Conservation (phyloP, 2,888 invertebrate genomes). For the Brachyptera risi region DNA sequence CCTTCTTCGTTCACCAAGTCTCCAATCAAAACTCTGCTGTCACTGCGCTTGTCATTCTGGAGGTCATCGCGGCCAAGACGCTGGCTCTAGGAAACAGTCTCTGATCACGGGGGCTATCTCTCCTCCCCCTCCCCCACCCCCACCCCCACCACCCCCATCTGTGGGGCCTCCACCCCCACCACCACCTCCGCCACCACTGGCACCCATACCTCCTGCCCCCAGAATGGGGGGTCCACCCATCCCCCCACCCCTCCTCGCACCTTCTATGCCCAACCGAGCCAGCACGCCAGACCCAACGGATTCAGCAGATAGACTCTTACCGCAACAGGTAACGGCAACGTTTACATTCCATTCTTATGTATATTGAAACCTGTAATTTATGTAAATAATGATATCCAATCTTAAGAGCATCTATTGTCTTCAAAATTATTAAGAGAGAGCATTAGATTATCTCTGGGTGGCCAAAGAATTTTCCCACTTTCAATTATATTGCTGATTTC, state of each 20-base stretch:
- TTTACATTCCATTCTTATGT: too few relatives aligned
- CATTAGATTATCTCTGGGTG: too few relatives aligned
- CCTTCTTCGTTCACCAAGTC: conserved; percentile 70
- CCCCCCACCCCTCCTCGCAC: conserved; percentile 40
- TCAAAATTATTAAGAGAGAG: too few relatives aligned
- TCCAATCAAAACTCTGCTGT: conserved; percentile 48
- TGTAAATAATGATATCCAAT: too few relatives aligned
- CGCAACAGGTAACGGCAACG: conserved; percentile 79
- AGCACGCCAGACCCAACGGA: conserved; percentile 41
- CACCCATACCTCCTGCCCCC: conserved; percentile 43
- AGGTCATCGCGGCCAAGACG: conserved; percentile 53
- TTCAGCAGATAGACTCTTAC: conserved; percentile 56
- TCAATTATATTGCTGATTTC: too few relatives aligned
- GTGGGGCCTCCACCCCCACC: conserved; percentile 41
- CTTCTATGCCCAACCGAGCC: conserved; percentile 41
- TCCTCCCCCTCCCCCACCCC: conserved; percentile 47
- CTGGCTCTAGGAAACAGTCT: conserved; percentile 60
- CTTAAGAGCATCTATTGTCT: too few relatives aligned
- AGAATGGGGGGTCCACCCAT: conserved; percentile 39
- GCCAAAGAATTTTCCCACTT: too few relatives aligned
- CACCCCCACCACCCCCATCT: conserved; percentile 42
- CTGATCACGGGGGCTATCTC: conserved; percentile 41
- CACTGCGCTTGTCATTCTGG: conserved; percentile 48
- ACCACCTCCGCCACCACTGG: conserved; percentile 38
- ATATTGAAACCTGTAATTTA: too few relatives aligned